Percentiles rank a stretch among this genome's conserved stretches.
Evolutionary conservation across 2,797 vertebrate species (phyloP).

Genomic region (Hydrolagus colliei): DNA sequence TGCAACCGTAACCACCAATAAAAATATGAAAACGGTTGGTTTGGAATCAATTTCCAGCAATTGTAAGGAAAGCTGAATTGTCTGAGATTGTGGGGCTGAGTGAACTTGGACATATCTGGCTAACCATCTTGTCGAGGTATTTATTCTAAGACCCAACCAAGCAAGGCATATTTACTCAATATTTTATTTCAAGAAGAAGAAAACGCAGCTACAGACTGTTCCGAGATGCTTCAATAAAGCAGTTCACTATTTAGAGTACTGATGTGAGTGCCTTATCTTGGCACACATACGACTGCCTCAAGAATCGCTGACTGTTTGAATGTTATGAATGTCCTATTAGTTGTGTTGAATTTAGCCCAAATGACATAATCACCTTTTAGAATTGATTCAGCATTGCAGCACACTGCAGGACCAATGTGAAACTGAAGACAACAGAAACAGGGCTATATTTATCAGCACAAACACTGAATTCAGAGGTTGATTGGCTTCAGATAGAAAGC

Average conservation of each 20-base stretch:
- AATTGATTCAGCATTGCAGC: conserved; percentile 29
- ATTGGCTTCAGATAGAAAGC: conserved; percentile 18
- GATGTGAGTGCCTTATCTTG: conserved; percentile 6
- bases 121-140: not conserved
- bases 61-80: too few species aligned
- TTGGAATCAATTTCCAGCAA: too few species aligned
- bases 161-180: not conserved
- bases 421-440: conserved; percentile 28
- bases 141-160: not conserved
- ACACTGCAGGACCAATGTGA: conserved; percentile 6
- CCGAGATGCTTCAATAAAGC: not conserved
- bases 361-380: conserved; percentile 28
- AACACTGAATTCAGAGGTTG: not conserved
- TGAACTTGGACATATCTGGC: not conserved
- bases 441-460: conserved; percentile 21
- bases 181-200: not conserved
- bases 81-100: not conserved
- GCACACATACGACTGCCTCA: not conserved
- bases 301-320: conserved; percentile 24
- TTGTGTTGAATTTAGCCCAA: conserved; percentile 11
- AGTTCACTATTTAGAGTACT: not conserved
- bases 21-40: too few species aligned
- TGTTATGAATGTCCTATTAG: conserved; percentile 24
- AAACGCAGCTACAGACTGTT: not conserved
- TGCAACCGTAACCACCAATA: too few species aligned